These are phyloP conservation scores for Thaleichthys pacificus DNA, from an alignment of 2,797 vertebrate genomes.

Conservation along the genomic window DNA sequence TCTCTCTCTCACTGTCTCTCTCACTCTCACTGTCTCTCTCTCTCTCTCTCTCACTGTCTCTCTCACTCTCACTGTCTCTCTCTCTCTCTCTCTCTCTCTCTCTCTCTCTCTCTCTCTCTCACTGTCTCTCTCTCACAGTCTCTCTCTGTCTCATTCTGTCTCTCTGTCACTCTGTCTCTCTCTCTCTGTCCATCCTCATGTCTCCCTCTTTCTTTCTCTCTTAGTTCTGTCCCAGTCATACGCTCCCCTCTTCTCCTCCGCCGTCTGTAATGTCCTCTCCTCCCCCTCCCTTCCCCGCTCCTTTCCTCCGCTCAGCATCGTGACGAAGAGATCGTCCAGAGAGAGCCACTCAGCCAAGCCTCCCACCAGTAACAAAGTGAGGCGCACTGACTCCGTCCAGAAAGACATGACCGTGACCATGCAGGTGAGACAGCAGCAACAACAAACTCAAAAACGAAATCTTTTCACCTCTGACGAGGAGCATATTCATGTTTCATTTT, in stretches of 20 bases:
- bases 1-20: not conserved
- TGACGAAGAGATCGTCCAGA: slow-evolving; percentile 51
- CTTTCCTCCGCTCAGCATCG: slow-evolving; percentile 33
- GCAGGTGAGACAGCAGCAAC: slow-evolving; percentile 61
- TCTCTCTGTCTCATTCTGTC: not conserved
- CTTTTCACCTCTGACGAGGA: not conserved
- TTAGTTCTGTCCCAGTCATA: not conserved
- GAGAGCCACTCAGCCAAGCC: slow-evolving; percentile 61
- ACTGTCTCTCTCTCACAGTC: not conserved
- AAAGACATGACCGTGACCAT: slow-evolving; percentile 51
- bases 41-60: too few relatives aligned
- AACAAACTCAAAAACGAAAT: not conserved
- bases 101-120: not conserved
- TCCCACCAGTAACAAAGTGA: slow-evolving; percentile 35
- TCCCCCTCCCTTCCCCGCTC: not conserved
- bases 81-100: slow-evolving; percentile 7
- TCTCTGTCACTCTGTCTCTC: not conserved
- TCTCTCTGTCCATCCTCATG: not conserved
- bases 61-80: not conserved
- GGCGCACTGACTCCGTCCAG: slow-evolving; percentile 50
- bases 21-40: not conserved
- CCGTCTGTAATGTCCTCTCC: not conserved
- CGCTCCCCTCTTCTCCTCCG: not conserved
- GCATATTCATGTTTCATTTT: not conserved
- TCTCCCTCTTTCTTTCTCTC: not conserved